Evolutionary conservation across 2,888 invertebrate genomes (phyloP).

Genomic region (Glyphotaelius pellucidus): DNA sequence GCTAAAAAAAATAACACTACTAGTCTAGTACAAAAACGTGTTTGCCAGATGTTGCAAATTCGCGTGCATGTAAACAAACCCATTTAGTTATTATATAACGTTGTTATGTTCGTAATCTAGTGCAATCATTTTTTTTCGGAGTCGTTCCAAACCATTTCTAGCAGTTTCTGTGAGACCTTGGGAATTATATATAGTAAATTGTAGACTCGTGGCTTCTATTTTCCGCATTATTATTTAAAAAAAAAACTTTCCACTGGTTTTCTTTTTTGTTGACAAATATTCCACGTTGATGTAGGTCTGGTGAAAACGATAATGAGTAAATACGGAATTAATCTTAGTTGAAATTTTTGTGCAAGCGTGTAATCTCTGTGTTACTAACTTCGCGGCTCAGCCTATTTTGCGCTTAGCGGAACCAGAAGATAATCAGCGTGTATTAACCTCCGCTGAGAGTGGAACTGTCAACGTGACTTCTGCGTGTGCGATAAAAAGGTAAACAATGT

Average conservation of each 20-base stretch:
- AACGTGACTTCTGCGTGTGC: background rate
- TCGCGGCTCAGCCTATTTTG: background rate
- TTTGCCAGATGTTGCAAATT: constrained; percentile 16
- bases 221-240: background rate
- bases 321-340: background rate
- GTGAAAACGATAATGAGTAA: background rate
- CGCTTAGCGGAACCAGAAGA: background rate
- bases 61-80: constrained; percentile 24
- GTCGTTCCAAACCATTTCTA: background rate
- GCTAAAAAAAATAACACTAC: background rate
- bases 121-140: background rate
- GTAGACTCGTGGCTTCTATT: background rate
- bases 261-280: background rate
- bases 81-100: constrained; percentile 17
- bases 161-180: background rate
- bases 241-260: background rate
- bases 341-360: background rate
- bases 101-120: constrained; percentile 6
- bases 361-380: no score
- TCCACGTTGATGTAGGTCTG: background rate
- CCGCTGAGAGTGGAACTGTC: background rate
- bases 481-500: background rate
- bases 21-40: constrained; percentile 14
- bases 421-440: background rate
- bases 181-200: background rate